These are phyloP conservation scores for Dinomys branickii DNA, from an alignment of 2,113 vertebrate genomes.

Conservation along the genomic window DNA sequence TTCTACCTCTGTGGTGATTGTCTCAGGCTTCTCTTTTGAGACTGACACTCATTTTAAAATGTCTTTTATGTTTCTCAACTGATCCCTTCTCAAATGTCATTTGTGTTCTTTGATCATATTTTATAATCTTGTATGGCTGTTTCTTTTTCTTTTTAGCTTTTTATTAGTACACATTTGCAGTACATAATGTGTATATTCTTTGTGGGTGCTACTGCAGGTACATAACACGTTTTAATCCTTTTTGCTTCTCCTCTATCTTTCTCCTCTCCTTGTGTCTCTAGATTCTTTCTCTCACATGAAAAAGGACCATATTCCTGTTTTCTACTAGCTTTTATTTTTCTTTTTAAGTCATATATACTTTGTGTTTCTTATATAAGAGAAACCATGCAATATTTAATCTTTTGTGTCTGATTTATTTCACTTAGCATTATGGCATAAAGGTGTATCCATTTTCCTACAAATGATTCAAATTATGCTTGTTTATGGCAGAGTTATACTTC, in stretches of 20 bases:
- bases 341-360: neutral
- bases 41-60: neutral
- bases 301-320: neutral
- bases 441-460: neutral
- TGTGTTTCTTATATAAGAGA: neutral
- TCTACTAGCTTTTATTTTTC: neutral
- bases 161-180: neutral
- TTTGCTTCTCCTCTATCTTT: neutral
- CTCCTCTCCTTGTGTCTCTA: neutral
- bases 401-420: neutral
- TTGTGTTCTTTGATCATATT: neutral
- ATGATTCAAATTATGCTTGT: neutral
- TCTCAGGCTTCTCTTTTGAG: neutral
- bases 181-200: neutral
- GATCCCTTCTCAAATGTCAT: neutral
- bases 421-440: neutral
- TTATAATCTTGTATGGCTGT: neutral
- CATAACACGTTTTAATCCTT: neutral
- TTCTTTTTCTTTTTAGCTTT: neutral
- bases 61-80: neutral
- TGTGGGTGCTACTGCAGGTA: neutral
- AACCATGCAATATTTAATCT: neutral
- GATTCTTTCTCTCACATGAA: neutral
- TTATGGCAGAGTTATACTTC: neutral
- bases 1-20: neutral